Base-by-base conservation (phyloP, 2,888 invertebrate species). In the Nymphalis c-album region DNA sequence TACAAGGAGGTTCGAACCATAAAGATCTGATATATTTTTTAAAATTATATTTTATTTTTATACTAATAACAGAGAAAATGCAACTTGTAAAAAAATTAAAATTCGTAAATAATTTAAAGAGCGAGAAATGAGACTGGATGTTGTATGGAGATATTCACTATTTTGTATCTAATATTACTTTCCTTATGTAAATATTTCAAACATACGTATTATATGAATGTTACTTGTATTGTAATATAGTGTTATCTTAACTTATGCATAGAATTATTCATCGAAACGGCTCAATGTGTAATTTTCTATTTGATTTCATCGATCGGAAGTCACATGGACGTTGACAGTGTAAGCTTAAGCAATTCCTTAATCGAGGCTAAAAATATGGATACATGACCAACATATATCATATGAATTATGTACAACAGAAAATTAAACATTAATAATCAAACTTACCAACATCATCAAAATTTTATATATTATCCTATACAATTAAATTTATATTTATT, bases 81-180 rank as follows among this genome's bases (percentile, higher is more conserved):
- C 55, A 53, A 61, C 51, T 51, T 57, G 55, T 64, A 64, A 68
- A 64, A 26, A 63, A 64, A 13, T n/a, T 60, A 55, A 64, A 58
- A 64, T 57, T 22, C 48, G 35, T 31, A 57, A 61, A 48, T 48
- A 67, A 50, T 26, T 62, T 58, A 61, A 68, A 47, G 64, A 59
- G 61, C 58, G 68, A 68, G 68, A 68, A 64, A 61, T 58, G 68
- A 68, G 68, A 68, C 68, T 68, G 68, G 60, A 65, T 59, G 60
- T 58, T 53, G 26, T 55, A 57, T 35, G 46, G 61, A 62, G 40
- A 53, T 26, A n/a, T 59, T 68, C 46, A 63, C 59, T 68, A 60
- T 59, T 50, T 63, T 61, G 47, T 47, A 60, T 46, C 18, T 60
- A 46, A 26, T 40, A 40, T 45, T 58, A 26, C 48, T 57, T 50